Evolutionary conservation across 2,797 vertebrate species (phyloP).

Genomic region (Dendrocincla tyrannina): DNA sequence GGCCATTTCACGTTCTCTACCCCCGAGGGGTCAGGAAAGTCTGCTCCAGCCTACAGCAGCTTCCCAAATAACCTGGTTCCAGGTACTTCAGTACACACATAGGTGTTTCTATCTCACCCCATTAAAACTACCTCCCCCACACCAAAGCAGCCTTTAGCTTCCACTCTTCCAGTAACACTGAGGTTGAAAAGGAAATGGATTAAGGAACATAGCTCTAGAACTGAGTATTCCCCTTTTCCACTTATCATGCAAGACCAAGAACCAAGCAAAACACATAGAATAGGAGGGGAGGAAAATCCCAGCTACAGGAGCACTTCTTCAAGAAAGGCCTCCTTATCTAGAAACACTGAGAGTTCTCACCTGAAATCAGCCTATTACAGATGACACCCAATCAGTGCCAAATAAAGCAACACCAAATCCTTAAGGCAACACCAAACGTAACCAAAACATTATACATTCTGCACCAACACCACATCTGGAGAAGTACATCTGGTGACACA

Average conservation of each 20-base stretch:
- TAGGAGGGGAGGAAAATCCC: neutral
- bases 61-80: neutral
- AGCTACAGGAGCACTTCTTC: neutral
- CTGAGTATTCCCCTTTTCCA: neutral
- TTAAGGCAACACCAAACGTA: neutral
- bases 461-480: neutral
- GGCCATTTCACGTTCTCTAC: neutral
- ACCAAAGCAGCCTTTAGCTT: neutral
- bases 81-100: neutral
- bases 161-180: neutral
- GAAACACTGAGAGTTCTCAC: neutral
- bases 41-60: neutral
- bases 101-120: neutral
- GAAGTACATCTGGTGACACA: neutral
- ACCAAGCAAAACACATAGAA: neutral
- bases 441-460: neutral
- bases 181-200: neutral
- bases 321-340: neutral
- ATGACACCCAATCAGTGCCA: neutral
- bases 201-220: neutral
- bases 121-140: neutral
- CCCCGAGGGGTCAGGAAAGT: neutral
- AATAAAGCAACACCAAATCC: neutral
- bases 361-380: neutral
- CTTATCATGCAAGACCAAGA: neutral